These are phyloP conservation scores for Bombus confusus DNA, from an alignment of 1,140 invertebrate species.

Conservation along the genomic window DNA sequence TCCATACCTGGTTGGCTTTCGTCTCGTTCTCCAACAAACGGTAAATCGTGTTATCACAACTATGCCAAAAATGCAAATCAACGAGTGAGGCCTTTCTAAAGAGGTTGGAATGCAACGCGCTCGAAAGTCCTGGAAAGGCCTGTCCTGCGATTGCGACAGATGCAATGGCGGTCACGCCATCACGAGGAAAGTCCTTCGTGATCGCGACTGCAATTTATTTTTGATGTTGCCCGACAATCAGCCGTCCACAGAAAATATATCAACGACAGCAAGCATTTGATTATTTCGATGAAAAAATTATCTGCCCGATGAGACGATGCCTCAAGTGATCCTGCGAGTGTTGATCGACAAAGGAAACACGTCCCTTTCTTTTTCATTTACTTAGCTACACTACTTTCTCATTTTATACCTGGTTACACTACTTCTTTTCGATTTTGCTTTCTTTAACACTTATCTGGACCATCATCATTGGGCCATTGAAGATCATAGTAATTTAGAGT, in stretches of 20 bases:
- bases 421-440: neutral
- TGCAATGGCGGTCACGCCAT: neutral
- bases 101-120: slow-evolving; percentile 33
- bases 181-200: slow-evolving; percentile 23
- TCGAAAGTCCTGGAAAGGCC: slow-evolving; percentile 43
- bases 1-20: neutral
- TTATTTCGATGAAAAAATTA: slow-evolving; percentile 3
- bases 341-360: neutral
- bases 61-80: slow-evolving; percentile 54
- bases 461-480: too few relatives aligned
- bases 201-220: slow-evolving; percentile 2
- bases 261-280: neutral
- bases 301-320: neutral
- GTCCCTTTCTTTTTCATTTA: neutral
- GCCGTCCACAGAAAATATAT: too few relatives aligned
- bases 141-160: slow-evolving; percentile 34
- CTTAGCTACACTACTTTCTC: neutral
- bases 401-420: neutral
- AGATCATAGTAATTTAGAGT: too few relatives aligned
- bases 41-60: slow-evolving; percentile 42
- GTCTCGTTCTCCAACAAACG: slow-evolving; percentile 10
- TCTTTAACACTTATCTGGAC: too few relatives aligned
- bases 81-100: slow-evolving; percentile 53
- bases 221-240: neutral
- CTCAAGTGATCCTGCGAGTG: too few relatives aligned